Conservation (phyloP, 1,140 invertebrate genomes). For the Eumaeus atala region DNA sequence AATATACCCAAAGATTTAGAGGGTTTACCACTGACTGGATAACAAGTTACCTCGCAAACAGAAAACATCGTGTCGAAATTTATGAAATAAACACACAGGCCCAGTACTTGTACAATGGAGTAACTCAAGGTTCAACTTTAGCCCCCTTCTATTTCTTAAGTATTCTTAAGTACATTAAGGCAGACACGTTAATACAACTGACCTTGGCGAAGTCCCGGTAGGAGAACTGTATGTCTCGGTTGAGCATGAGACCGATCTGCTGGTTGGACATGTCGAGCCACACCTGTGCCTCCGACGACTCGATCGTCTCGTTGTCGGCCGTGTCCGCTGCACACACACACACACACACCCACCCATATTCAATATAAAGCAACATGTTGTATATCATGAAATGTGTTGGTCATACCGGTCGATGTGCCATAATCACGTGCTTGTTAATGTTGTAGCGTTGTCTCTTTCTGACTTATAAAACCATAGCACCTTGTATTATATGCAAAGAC, state of each 20-base stretch:
- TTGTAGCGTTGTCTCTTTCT: too few relatives aligned
- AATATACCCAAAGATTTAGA: too few relatives aligned
- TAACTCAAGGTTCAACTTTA: background rate
- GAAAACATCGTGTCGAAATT: too few relatives aligned
- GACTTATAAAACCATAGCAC: too few relatives aligned
- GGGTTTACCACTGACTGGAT: too few relatives aligned
- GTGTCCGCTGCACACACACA: slow-evolving; percentile 45
- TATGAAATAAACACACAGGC: background rate
- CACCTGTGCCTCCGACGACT: slow-evolving; percentile 86
- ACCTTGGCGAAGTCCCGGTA: slow-evolving; percentile 85
- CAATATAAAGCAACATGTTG: too few relatives aligned
- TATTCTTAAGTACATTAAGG: too few relatives aligned
- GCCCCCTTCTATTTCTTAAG: slow-evolving; percentile 2
- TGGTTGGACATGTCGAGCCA: slow-evolving; percentile 96
- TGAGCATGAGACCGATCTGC: slow-evolving; percentile 89
- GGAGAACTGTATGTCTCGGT: slow-evolving; percentile 85
- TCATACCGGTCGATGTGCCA: too few relatives aligned
- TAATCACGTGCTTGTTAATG: too few relatives aligned
- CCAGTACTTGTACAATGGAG: background rate
- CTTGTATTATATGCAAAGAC: too few relatives aligned
- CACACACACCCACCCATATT: background rate
- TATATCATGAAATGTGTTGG: background rate
- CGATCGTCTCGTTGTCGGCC: slow-evolving; percentile 85
- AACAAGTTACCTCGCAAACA: too few relatives aligned
- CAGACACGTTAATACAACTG: too few relatives aligned